Base-by-base conservation (phyloP, 2,797 vertebrate genomes). In the Pelobates cultripes region DNA sequence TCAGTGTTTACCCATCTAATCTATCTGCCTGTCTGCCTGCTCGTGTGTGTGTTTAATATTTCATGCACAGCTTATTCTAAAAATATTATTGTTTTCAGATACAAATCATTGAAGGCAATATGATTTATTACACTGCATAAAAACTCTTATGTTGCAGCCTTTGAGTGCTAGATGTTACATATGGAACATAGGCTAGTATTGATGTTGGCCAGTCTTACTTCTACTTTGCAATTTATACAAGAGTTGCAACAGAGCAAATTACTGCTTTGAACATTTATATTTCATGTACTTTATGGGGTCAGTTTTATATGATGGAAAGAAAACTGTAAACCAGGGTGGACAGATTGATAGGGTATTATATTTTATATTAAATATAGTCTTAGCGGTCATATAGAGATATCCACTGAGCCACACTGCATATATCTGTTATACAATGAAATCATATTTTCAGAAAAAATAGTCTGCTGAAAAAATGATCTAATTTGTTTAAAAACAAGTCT, bases 321-420 rank as follows among this genome's bases (percentile, higher is more conserved):
- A 64, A 64, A 40, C 17, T 7, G 17, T 40, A 64, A 64, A 64
- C 61, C 61, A 14, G 14, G 61, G 10, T 64, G 4, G 66, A 68
- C 41, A 43, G 66, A 68, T 68, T 68, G 66, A 68, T 68, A 68
- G 66, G 66, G 28, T 4, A 10, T 68, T 42, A 40, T 66, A 28
- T 68, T 17, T 28, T 64, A n/a, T 1, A 64, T 64, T 64, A 64
- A 68, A 68, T 68, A 68, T 64, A 3, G 61, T 28, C 61, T 64
- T 64, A 64, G 61, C 1, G 12, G n/a, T n/a, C 17, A 17, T 64
- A 64, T 64, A 64, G 61, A 14, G 61, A 10, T 64, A 7, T 64
- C 61, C 61, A 40, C 17, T 1, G 61, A n/a, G 61, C 6, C 7
- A 64, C 61, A 64, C 7, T 64, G 10, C n/a, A 12, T 17, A 7